These are phyloP conservation scores for Drosophila bocki DNA, from an alignment of 1,140 invertebrate genomes.

Conservation along the genomic window DNA sequence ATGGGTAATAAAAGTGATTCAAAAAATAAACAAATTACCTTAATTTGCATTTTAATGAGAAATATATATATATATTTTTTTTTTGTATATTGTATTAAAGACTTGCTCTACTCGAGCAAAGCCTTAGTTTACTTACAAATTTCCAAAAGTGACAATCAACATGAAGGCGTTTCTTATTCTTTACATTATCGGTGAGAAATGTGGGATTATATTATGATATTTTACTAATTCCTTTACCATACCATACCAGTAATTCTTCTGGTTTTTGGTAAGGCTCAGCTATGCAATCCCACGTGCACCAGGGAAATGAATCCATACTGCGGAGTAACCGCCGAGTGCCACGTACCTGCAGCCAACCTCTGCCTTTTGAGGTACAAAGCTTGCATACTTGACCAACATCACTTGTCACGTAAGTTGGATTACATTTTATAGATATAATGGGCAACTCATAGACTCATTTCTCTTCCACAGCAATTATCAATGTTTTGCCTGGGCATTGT, in stretches of 20 bases:
- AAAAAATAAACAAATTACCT: not conserved
- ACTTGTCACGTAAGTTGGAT: not conserved
- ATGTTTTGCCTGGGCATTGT: not conserved
- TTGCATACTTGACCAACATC: not conserved
- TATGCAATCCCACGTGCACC: not conserved
- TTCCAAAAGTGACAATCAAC: not conserved
- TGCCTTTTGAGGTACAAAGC: not conserved
- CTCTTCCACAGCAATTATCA: not conserved
- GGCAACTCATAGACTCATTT: not conserved
- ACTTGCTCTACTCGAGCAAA: not conserved
- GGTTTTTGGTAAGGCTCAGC: not conserved
- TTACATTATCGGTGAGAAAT: not conserved
- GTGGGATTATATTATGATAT: not conserved
- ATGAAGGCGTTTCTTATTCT: not conserved
- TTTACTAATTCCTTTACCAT: not conserved
- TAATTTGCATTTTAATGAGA: not conserved
- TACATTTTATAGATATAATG: not conserved
- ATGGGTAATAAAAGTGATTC: not conserved
- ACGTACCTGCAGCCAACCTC: not conserved
- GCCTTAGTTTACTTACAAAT: not conserved
- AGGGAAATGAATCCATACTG: not conserved
- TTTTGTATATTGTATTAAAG: not conserved
- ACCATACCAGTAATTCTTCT: not conserved
- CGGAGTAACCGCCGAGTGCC: not conserved
- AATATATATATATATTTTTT: not conserved